These are phyloP conservation scores for Tipula confusa DNA, from an alignment of 2,888 invertebrate species.

Conservation along the genomic window DNA sequence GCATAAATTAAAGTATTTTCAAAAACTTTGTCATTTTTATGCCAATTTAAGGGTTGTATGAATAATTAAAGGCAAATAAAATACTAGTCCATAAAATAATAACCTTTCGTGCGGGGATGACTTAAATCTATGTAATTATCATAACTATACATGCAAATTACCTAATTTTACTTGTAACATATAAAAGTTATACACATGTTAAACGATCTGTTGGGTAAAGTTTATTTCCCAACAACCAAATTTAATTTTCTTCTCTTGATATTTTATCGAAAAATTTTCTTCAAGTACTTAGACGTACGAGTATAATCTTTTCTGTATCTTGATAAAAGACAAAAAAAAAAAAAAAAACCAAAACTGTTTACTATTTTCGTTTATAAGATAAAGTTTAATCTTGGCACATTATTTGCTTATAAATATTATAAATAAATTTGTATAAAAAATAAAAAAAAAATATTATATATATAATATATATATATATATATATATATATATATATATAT, in stretches of 20 bases:
- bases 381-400: not conserved
- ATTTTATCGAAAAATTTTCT: not conserved
- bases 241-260: not conserved
- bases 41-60: not conserved
- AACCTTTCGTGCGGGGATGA: not conserved
- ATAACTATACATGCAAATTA: not conserved
- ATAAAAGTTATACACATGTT: not conserved
- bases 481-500: too few relatives aligned
- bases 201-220: not conserved
- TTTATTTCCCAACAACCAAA: not conserved
- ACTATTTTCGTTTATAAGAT: not conserved
- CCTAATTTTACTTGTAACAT: not conserved
- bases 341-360: too few relatives aligned
- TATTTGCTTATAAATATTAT: conserved; percentile 12
- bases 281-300: not conserved
- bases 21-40: not conserved
- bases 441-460: not conserved
- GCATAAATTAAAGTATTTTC: not conserved
- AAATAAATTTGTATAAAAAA: not conserved
- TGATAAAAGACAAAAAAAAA: not conserved
- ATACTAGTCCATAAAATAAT: not conserved
- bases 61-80: not conserved
- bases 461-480: too few relatives aligned
- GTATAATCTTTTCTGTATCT: not conserved
- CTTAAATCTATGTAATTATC: not conserved